Base-by-base conservation (phyloP, 2,888 invertebrate genomes). In the Chloroclystis v-ata region DNA sequence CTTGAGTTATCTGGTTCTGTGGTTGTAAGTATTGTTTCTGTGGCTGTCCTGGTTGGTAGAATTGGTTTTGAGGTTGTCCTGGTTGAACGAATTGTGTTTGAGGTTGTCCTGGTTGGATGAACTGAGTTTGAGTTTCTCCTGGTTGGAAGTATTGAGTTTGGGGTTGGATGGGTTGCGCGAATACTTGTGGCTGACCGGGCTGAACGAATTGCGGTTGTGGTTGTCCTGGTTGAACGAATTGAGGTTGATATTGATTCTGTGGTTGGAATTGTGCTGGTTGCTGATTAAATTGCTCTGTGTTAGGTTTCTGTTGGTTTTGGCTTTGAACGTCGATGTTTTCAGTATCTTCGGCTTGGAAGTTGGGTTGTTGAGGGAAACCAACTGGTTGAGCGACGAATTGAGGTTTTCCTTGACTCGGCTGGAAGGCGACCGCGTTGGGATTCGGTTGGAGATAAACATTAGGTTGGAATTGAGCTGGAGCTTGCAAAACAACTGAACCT, bases 301-400 rank as follows among this genome's bases (percentile, higher is more conserved):
- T 48, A n/a, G 9, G 14, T n/a, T 33, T 13, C n/a, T 33, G 32
- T 40, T 39, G 40, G 25, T 41, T 10, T 33, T 47, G 42, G 3
- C 32, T 42, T 32, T 47, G 41, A 28, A 10, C 20, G 9, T 38
- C 14, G 4, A 38, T 35, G 35, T 8, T 35, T 35, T 35, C 35
- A 7, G 20, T 11, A 24, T 35, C 51, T 44, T 60, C 52, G 1
- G 55, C 47, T 49, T 63, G 58, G 2, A 14, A 44, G 52, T 24
- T 59, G 54, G 25, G 55, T 42, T 41, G 48, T 24, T 58, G 58
- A 14, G 57, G 55, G 35, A 56, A 53, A 1, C 49, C 39, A 8
- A 66, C 68, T n/a, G 62, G 71, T 44, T 74, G 75, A 0, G 67
- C 65, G 54, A 73, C 69, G 8, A 69, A 55, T 45, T 66, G 68